Evolutionary conservation across 2,797 vertebrate species (phyloP).

Genomic region (Brachyrhaphis roseni): DNA sequence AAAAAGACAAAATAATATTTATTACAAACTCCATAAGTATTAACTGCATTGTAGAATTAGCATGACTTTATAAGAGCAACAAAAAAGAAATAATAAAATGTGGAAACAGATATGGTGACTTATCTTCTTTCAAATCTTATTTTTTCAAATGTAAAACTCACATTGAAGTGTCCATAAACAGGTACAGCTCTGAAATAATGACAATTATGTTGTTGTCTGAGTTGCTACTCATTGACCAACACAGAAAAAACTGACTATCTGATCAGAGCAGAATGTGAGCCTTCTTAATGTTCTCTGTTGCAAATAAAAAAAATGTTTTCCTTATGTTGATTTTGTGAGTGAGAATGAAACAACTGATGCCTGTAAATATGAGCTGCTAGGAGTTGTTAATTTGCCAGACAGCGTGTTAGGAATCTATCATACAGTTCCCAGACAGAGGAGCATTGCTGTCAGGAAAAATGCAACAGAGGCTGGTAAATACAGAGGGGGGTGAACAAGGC

Average conservation of each 20-base stretch:
- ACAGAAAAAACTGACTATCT: constrained; percentile 27
- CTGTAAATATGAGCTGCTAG: constrained; percentile 21
- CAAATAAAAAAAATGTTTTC: constrained; percentile 29
- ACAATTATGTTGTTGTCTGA: constrained; percentile 49
- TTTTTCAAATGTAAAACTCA: constrained; percentile 44
- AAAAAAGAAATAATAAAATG: background rate
- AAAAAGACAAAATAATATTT: background rate
- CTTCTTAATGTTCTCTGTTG: constrained; percentile 14
- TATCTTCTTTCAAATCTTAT: constrained; percentile 31
- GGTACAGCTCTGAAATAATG: constrained; percentile 27
- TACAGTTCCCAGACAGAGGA: background rate
- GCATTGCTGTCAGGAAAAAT: constrained; percentile 7
- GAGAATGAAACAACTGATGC: background rate
- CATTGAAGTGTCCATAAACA: constrained; percentile 55
- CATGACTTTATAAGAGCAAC: background rate
- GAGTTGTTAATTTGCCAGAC: constrained; percentile 8
- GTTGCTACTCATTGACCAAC: constrained; percentile 30
- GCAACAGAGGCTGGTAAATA: constrained; percentile 24
- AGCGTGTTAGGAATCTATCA: constrained; percentile 11
- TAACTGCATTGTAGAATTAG: background rate
- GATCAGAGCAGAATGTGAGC: constrained; percentile 5
- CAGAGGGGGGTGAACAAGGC: constrained; percentile 2
- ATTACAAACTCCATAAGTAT: background rate
- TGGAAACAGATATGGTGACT: constrained; percentile 22
- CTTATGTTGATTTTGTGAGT: background rate